Evolutionary conservation across 2,113 vertebrate species (phyloP).

Genomic region (Ceyx cyanopectus): DNA sequence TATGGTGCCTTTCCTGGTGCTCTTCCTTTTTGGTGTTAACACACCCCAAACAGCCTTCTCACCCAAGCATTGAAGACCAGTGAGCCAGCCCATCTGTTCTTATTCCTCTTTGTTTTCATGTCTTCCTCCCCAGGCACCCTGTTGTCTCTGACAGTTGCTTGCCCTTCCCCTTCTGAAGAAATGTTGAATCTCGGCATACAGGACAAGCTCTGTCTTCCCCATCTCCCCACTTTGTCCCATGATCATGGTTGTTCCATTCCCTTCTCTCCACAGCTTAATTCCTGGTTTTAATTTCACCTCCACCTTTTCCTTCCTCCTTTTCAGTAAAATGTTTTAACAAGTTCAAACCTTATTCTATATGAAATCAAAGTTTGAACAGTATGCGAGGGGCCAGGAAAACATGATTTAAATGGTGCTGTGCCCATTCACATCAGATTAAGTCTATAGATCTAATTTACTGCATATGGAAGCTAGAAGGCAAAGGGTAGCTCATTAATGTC

Average conservation of each 20-base stretch:
- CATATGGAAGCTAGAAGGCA: constrained; percentile 23
- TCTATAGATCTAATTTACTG: constrained; percentile 51
- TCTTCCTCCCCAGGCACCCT: background rate
- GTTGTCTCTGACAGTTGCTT: background rate
- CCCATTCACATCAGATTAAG: constrained; percentile 8
- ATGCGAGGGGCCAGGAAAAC: background rate
- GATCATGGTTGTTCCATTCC: rapidly evolving
- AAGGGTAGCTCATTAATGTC: constrained; percentile 52
- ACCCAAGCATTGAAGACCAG: rapidly evolving
- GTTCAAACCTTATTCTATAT: background rate
- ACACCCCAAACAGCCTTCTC: background rate
- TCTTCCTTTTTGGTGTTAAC: background rate
- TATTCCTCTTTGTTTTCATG: background rate
- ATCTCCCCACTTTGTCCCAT: rapidly evolving
- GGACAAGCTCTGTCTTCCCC: background rate
- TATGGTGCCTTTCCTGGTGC: background rate
- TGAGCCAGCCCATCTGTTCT: background rate
- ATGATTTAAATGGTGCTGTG: background rate
- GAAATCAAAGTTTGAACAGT: constrained; percentile 2
- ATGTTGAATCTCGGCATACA: no score
- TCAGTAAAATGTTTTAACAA: background rate
- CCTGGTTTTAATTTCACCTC: background rate
- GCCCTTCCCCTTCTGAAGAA: background rate
- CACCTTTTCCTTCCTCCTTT: background rate
- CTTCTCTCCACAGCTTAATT: background rate